Evolutionary conservation across 2,113 vertebrate species (phyloP).

Genomic region (Agapornis roseicollis): DNA sequence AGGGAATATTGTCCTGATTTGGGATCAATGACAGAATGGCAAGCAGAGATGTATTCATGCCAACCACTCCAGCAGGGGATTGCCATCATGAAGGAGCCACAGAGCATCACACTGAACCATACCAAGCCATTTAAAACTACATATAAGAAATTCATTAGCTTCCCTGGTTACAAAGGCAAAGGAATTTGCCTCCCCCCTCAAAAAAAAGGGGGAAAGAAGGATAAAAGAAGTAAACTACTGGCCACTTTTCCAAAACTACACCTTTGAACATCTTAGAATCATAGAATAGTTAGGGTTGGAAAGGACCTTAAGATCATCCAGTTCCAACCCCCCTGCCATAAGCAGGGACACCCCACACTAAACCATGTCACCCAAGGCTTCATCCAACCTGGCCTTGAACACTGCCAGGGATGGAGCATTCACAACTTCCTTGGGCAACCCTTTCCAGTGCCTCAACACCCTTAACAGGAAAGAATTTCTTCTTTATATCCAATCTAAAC

Average conservation of each 20-base stretch:
- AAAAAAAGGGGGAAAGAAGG: too few species aligned
- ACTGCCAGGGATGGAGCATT: too few species aligned
- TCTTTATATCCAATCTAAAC: too few species aligned
- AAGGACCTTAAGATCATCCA: too few species aligned
- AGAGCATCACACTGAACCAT: background rate
- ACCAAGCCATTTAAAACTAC: background rate
- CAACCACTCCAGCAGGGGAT: background rate
- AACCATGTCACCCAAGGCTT: too few species aligned
- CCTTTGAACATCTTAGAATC: background rate
- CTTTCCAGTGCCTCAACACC: too few species aligned
- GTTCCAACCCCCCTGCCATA: too few species aligned
- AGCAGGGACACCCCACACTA: too few species aligned
- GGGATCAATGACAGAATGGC: background rate
- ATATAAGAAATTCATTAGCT: background rate
- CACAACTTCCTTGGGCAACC: too few species aligned
- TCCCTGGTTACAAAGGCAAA: background rate
- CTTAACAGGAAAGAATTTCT: too few species aligned
- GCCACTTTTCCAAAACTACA: background rate
- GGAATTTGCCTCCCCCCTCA: background rate
- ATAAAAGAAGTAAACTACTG: background rate
- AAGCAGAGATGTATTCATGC: background rate
- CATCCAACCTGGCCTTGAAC: too few species aligned
- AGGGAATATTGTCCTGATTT: background rate
- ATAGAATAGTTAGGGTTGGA: too few species aligned
- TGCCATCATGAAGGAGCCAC: fast-evolving